Percentiles rank a stretch among this genome's conserved stretches.
phyloP scores from a whole-genome alignment of 2,113 vertebrate genomes.

The Muntiacus reevesi region DNA sequence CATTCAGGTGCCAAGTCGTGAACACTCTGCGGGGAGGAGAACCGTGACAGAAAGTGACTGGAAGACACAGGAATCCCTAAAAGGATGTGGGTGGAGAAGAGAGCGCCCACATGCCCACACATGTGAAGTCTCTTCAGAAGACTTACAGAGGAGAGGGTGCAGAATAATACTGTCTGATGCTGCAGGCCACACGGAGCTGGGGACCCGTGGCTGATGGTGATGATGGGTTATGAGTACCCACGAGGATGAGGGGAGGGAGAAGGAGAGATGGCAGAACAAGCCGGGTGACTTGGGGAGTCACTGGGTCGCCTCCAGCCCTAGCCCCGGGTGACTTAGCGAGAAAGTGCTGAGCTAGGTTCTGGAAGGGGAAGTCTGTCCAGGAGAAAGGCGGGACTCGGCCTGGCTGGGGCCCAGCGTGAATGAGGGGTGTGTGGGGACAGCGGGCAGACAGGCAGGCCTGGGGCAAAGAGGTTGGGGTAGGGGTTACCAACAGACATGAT shows the following conservation, averaged over 20 bases:
- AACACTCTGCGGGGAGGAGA: neutral
- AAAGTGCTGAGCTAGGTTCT: neutral
- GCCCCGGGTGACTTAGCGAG: accelerated
- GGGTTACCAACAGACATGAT: neutral
- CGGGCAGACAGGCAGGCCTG: neutral
- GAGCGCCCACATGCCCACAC: accelerated
- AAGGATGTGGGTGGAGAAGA: neutral
- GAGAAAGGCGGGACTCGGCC: neutral
- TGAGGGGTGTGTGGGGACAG: neutral
- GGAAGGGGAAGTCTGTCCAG: neutral
- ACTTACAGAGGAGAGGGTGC: too few relatives aligned
- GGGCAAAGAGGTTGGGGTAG: neutral
- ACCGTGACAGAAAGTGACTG: neutral
- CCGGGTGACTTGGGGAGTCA: neutral
- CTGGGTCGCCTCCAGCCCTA: neutral
- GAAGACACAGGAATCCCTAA: neutral
- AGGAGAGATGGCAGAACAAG: neutral
- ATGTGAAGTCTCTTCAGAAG: neutral
- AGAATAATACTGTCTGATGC: accelerated
- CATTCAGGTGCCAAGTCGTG: neutral
- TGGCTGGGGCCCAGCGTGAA: neutral
- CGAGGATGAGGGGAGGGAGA: neutral
- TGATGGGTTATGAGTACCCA: neutral
- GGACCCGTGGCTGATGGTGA: neutral
- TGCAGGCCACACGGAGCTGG: neutral